phyloP scores from a whole-genome alignment of 2,113 vertebrate genomes.

The Otocyon megalotis region DNA sequence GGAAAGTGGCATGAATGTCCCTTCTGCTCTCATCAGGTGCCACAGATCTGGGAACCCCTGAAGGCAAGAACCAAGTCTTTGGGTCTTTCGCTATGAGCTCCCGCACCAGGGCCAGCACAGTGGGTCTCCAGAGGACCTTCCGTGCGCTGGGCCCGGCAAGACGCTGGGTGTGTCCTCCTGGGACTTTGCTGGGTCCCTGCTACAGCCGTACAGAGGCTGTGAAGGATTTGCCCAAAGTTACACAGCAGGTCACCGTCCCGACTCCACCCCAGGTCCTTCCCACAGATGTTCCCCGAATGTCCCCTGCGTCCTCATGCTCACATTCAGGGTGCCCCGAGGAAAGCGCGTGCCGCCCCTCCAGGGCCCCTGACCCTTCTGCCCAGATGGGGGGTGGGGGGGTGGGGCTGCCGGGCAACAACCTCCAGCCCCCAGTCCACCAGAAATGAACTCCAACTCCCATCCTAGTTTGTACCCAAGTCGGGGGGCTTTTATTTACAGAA shows the following conservation, averaged over 20 bases:
- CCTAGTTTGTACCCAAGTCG: constrained; percentile 51
- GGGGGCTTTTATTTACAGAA: constrained; percentile 75
- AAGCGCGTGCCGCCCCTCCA: neutral
- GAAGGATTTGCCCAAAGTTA: constrained; percentile 4
- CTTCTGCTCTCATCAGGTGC: neutral
- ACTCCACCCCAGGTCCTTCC: neutral
- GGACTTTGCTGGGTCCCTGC: neutral
- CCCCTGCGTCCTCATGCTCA: neutral
- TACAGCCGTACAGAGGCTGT: neutral
- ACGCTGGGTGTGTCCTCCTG: neutral
- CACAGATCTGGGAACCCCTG: neutral
- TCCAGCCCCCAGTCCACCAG: neutral
- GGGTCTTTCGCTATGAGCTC: neutral
- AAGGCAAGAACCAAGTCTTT: neutral
- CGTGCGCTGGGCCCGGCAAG: neutral
- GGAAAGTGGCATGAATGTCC: neutral
- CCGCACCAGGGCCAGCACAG: neutral
- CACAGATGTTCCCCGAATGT: neutral
- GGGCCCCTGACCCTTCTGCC: neutral
- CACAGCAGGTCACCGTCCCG: neutral
- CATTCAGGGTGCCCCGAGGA: neutral
- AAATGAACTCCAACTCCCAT: neutral
- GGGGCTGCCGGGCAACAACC: neutral
- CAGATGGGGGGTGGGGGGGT: neutral
- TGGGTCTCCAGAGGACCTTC: neutral